phyloP scores from a whole-genome alignment of 2,797 vertebrate genomes.

The Lepilemur ruficaudatus region DNA sequence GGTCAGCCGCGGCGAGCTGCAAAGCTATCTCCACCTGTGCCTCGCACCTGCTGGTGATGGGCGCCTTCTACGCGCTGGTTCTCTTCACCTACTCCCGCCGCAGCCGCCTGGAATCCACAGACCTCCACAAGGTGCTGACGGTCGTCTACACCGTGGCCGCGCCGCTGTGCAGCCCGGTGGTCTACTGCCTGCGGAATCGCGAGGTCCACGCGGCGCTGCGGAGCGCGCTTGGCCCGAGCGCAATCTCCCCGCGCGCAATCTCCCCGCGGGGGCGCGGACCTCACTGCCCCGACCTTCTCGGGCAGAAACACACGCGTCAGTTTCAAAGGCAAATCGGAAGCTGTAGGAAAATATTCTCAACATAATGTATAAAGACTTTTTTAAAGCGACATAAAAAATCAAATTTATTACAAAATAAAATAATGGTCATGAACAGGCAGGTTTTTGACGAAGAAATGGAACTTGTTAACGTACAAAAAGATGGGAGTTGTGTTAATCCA shows the following conservation, averaged over 20 bases:
- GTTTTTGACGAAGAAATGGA: neutral
- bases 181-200: neutral
- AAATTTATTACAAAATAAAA: neutral
- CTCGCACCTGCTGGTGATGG: slow-evolving; percentile 55
- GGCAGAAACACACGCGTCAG: neutral
- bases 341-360: neutral
- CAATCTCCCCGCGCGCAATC: neutral
- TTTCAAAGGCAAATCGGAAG: neutral
- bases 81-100: slow-evolving; percentile 54
- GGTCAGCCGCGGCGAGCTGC: neutral
- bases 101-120: slow-evolving; percentile 15
- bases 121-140: slow-evolving; percentile 50
- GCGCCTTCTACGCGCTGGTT: slow-evolving; percentile 43
- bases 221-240: neutral
- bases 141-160: neutral
- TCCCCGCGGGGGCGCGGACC: neutral
- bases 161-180: neutral
- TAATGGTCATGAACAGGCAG: too few species aligned
- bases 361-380: neutral
- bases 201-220: neutral
- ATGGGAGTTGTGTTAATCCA: neutral
- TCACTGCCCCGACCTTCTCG: accelerated
- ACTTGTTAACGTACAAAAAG: neutral
- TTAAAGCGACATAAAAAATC: neutral
- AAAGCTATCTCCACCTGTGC: slow-evolving; percentile 61